phyloP scores from a whole-genome alignment of 2,888 invertebrate species.

The Coremacera marginata region DNA sequence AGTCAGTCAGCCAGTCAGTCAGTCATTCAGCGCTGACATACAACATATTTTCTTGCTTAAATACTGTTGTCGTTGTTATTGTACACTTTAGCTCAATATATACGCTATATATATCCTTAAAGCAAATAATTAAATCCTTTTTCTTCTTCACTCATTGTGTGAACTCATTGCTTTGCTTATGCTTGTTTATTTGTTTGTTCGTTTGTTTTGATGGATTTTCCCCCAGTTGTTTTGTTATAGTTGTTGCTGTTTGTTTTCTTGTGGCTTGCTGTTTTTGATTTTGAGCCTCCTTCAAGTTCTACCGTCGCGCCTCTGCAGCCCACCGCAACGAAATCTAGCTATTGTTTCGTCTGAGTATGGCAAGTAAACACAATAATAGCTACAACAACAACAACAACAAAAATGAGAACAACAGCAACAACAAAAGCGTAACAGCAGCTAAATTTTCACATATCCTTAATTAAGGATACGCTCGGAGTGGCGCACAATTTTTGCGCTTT shows the following conservation, averaged over 20 bases:
- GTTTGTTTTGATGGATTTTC: slow-evolving; percentile 37
- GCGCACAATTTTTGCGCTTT: slow-evolving; percentile 6
- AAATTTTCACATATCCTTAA: slow-evolving; percentile 42
- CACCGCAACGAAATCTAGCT: neutral
- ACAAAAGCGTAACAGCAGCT: slow-evolving; percentile 4
- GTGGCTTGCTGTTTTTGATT: slow-evolving; percentile 35
- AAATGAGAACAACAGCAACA: neutral
- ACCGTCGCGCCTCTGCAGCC: neutral
- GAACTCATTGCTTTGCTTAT: no score
- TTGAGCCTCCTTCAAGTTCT: slow-evolving; percentile 3
- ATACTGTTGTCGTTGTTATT: slow-evolving; percentile 8
- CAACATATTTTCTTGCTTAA: slow-evolving; percentile 54
- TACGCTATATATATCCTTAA: slow-evolving; percentile 54
- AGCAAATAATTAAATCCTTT: slow-evolving; percentile 68
- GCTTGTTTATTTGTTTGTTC: slow-evolving; percentile 18
- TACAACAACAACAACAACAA: slow-evolving; percentile 4
- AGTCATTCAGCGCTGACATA: slow-evolving; percentile 48
- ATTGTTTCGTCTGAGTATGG: slow-evolving; percentile 8
- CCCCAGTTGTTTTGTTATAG: slow-evolving; percentile 22
- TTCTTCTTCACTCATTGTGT: slow-evolving; percentile 42
- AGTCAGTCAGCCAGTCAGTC: slow-evolving; percentile 2
- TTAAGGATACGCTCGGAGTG: slow-evolving; percentile 40
- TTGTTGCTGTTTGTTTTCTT: slow-evolving; percentile 37
- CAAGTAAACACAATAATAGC: slow-evolving; percentile 4
- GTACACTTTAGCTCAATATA: slow-evolving; percentile 19